Percentiles rank a stretch among this genome's conserved stretches.
phyloP scores from a whole-genome alignment of 2,797 vertebrate species.

The Sebastes trivittatus region DNA sequence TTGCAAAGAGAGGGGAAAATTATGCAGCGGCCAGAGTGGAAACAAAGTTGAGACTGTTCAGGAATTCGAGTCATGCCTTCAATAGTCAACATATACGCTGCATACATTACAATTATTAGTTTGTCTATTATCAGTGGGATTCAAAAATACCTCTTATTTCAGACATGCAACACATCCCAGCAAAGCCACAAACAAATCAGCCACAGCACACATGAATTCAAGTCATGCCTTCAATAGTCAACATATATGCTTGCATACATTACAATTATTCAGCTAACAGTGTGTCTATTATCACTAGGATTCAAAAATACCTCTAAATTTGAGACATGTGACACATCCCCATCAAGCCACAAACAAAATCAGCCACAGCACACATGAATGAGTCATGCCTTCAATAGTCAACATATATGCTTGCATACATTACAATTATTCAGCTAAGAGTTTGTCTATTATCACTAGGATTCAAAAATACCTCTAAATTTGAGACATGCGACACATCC shows the following conservation, averaged over 20 bases:
- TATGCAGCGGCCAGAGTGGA: constrained; percentile 60
- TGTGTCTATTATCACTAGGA: background rate
- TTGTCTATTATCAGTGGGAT: background rate
- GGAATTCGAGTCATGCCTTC: constrained; percentile 58
- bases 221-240: constrained; percentile 52
- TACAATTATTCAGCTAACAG: constrained; percentile 5
- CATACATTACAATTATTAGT: constrained; percentile 21
- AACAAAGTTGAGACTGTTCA: constrained; percentile 73
- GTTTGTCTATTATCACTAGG: background rate
- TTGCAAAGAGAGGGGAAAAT: constrained; percentile 65
- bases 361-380: constrained; percentile 23
- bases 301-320: constrained; percentile 5
- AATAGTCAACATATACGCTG: constrained; percentile 22
- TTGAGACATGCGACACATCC: background rate
- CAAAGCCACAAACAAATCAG: background rate
- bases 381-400: constrained; percentile 53
- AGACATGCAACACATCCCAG: background rate
- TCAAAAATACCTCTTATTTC: constrained; percentile 11
- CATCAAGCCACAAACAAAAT: background rate
- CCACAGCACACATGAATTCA: constrained; percentile 25
- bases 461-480: constrained; percentile 9
- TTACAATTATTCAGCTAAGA: constrained; percentile 6
- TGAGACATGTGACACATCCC: background rate
- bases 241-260: constrained; percentile 4
- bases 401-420: constrained; percentile 11